Evolutionary conservation across 1,140 invertebrate species (phyloP), one percentile per base, ranked within the genome.

Genomic region (Musca domestica): DNA sequence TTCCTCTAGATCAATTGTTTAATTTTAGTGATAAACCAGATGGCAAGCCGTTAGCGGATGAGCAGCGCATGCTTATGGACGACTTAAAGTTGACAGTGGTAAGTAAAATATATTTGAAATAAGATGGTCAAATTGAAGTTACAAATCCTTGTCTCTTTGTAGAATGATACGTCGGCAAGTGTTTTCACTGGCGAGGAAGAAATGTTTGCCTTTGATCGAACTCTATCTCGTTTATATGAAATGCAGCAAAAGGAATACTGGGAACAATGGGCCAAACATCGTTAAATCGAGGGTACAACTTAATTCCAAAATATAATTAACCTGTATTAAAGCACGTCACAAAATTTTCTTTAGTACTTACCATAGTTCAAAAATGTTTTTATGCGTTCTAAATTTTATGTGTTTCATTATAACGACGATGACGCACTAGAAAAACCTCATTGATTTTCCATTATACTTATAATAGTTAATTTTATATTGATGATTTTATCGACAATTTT

Each of bases 151-250:
- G 23, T 49, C 17, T 49, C 10, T 63, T 64, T 66, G 4, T 34
- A 70, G 70, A 41, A 58, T 20, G 63, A 70, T 20, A 51, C 72
- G 1, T 52, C 74, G 82, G 90, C 94, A 7, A 96, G 91, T 78
- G 91, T 99, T 72, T 98, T 99, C 76, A 98, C 94, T 23, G 96
- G 96, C 0, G 94, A 98, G 80, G 98, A 99, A 83, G 97, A 99
- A 84, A 83, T 96, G 67, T 99, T 99, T 86, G 96, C 97, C 9
- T 98, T 95, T 82, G 94, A 98, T 72, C 85, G 98, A 67, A 98
- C 96, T 17, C 81, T 98, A 14, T 98, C 96, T 0, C 84, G 98
- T 63, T 85, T 99, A 22, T 89, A 90, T 61, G 95, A 99, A 85
- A 99, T 99, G 96, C 95, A 97, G 83, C 95, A 92, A 2, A 86